A percentile compares a stretch with the other conserved stretches of the same genome.
phyloP scores from a whole-genome alignment of 2,113 vertebrate genomes.

The Callipepla californica region DNA sequence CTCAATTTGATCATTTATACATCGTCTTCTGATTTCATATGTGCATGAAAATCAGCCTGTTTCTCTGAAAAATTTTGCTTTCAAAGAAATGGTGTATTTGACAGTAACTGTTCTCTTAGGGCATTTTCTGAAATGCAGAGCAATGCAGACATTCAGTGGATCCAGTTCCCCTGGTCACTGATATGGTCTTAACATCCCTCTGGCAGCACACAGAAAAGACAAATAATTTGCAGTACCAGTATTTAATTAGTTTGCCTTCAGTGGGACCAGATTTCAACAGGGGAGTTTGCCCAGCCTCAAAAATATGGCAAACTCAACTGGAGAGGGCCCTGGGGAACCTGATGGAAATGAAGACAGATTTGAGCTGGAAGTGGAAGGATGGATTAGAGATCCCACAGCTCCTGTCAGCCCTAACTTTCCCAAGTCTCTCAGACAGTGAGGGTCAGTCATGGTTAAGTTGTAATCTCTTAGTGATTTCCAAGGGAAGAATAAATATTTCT shows the following conservation, averaged over 20 bases:
- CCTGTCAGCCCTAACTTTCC: background rate
- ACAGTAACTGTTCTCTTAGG: background rate
- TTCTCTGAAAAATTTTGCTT: background rate
- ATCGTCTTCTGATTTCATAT: background rate
- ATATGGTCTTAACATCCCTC: background rate
- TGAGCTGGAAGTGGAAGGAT: background rate
- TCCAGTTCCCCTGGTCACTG: background rate
- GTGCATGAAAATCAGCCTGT: background rate
- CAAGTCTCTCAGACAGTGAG: background rate
- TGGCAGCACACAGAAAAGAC: background rate
- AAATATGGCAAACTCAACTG: background rate
- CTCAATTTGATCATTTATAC: constrained; percentile 41
- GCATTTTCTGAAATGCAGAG: accelerated
- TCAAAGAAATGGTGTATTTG: background rate
- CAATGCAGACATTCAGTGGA: background rate
- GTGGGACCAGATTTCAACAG: background rate
- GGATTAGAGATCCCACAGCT: background rate
- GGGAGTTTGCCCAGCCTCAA: background rate
- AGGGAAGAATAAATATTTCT: background rate
- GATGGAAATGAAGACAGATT: background rate
- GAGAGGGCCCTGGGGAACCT: background rate
- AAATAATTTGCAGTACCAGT: background rate
- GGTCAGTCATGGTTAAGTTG: background rate
- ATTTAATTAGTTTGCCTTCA: background rate
- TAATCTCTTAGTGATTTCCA: background rate